phyloP scores from a whole-genome alignment of 1,140 invertebrate species.

The Drosophila orosa region DNA sequence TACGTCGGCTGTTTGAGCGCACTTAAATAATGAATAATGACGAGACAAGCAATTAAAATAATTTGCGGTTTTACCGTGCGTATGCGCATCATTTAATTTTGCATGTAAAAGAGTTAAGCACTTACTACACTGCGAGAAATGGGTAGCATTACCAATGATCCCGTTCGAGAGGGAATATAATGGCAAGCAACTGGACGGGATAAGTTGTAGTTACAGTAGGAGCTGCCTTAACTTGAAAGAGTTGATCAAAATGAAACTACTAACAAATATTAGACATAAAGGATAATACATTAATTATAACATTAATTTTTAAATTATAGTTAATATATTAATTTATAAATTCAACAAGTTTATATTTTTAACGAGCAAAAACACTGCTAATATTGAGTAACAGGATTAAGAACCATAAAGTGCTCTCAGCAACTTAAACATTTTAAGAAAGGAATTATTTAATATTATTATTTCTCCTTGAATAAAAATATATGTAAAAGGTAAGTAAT shows the following conservation, averaged over 20 bases:
- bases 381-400: too few species aligned
- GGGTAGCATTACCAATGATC: neutral
- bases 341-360: too few species aligned
- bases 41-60: constrained; percentile 84
- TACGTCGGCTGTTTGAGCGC: constrained; percentile 70
- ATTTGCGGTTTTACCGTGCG: constrained; percentile 84
- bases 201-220: neutral
- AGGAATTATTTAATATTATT: too few species aligned
- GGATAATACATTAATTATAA: too few species aligned
- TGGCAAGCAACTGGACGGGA: neutral
- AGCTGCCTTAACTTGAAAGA: neutral
- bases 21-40: constrained; percentile 84
- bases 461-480: too few species aligned
- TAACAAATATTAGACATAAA: neutral
- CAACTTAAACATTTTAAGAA: too few species aligned
- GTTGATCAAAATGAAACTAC: neutral
- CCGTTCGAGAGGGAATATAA: too few species aligned
- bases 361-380: too few species aligned
- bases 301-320: too few species aligned
- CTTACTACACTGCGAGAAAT: constrained; percentile 73
- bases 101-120: constrained; percentile 82
- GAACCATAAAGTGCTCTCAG: too few species aligned
- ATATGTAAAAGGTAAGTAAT: too few species aligned
- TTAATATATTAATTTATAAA: too few species aligned
- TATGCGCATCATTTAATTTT: constrained; percentile 84